Conservation (phyloP, 2,797 vertebrate species). For the Cynodonichthys magdalenae region DNA sequence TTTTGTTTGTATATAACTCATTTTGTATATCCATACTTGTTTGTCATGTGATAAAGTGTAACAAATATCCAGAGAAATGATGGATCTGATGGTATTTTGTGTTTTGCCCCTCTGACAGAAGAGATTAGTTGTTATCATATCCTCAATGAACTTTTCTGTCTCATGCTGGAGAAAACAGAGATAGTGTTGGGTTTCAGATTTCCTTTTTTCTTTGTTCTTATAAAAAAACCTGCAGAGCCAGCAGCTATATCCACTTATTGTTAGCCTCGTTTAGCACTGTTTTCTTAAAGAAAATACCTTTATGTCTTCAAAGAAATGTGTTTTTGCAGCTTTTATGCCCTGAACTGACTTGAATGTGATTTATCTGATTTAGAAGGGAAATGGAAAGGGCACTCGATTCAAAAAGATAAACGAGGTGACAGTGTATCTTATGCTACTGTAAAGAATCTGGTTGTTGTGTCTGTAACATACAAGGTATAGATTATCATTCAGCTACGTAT, state of each 20-base stretch:
- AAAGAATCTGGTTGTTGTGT: slow-evolving; percentile 45
- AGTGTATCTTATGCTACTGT: slow-evolving; percentile 35
- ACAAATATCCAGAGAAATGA: slow-evolving; percentile 42
- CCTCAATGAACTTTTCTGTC: slow-evolving; percentile 52
- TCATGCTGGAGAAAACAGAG: slow-evolving; percentile 46
- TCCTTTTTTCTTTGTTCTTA: slow-evolving; percentile 4
- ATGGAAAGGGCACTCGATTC: slow-evolving; percentile 20
- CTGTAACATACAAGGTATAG: slow-evolving; percentile 43
- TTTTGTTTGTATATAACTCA: slow-evolving; percentile 40
- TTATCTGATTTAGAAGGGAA: slow-evolving; percentile 24
- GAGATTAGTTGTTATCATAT: slow-evolving; percentile 55
- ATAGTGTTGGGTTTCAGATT: slow-evolving; percentile 23
- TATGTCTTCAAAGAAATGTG: slow-evolving; percentile 27
- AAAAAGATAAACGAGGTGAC: slow-evolving; percentile 42
- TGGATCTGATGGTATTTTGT: slow-evolving; percentile 34
- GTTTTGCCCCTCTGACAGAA: slow-evolving; percentile 28
- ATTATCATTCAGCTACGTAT: slow-evolving; percentile 35
- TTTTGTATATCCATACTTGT: slow-evolving; percentile 60
- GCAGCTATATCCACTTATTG: slow-evolving; percentile 22
- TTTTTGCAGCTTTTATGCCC: slow-evolving; percentile 39
- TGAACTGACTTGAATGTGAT: slow-evolving; percentile 67
- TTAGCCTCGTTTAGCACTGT: not conserved
- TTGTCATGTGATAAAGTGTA: slow-evolving; percentile 48
- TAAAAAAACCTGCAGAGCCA: slow-evolving; percentile 27
- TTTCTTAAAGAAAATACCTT: slow-evolving; percentile 20